Percentiles rank a stretch among this genome's conserved stretches.
Conservation (phyloP, 1,140 invertebrate species). For the Venustaconcha ellipsiformis region DNA sequence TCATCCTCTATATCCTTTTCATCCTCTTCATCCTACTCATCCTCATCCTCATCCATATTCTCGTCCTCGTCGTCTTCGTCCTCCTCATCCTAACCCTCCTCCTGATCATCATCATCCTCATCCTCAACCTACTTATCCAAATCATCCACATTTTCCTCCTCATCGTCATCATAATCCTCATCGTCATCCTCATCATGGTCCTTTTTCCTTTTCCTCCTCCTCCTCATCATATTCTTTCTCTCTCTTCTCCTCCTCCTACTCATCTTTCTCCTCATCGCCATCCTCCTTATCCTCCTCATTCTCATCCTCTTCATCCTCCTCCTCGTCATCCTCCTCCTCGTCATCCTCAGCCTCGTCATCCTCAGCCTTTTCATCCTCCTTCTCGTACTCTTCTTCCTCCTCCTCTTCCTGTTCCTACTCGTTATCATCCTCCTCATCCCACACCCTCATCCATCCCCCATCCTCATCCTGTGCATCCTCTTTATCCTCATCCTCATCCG, state of each 20-base stretch:
- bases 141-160: neutral
- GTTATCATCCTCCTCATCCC: neutral
- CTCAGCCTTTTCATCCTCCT: neutral
- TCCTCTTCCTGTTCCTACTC: neutral
- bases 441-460: neutral
- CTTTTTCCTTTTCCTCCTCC: too few relatives aligned
- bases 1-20: constrained; percentile 6
- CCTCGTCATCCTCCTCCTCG: constrained; percentile 1
- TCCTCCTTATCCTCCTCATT: neutral
- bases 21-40: constrained; percentile 1
- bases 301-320: constrained; percentile 8
- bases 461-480: constrained; percentile 12
- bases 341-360: constrained; percentile 8
- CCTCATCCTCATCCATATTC: neutral
- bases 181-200: too few relatives aligned
- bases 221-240: neutral
- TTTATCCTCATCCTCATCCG: constrained; percentile 30
- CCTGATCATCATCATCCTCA: constrained; percentile 4
- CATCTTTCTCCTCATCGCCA: constrained; percentile 6
- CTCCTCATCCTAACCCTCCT: constrained; percentile 10
- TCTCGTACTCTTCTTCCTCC: neutral
- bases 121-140: neutral
- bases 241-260: constrained; percentile 1
- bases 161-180: too few relatives aligned
- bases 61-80: neutral